Evolutionary conservation across 2,888 invertebrate species (phyloP), one percentile per base, ranked within the genome.

Genomic region (Falcaria lacertinaria): DNA sequence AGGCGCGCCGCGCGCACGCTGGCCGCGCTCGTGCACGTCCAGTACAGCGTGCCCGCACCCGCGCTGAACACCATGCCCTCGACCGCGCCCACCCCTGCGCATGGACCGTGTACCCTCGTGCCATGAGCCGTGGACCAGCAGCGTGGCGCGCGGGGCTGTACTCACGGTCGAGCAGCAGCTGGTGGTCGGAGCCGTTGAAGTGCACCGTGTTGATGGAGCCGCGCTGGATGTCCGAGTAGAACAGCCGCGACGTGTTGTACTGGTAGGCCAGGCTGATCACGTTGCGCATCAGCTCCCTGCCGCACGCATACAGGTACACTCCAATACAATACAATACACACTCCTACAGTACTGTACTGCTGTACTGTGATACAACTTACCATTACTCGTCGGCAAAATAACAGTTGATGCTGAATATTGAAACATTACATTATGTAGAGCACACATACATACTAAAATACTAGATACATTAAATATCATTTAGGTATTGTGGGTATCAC

Each of bases 151-250:
- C n/a, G 35, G 15, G 3, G 28, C 0, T 5, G 8, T 25, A 74
- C 92, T 89, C 73, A 93, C 93, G 91, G 60, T 92, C 91, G 7
- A 95, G 91, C 50, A 96, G 85, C 33, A 93, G 91, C 32, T 86
- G 86, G 79, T 96, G 95, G 0, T 91, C 91, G 22, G 91, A 90
- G 38, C 96, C 96, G 83, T 97, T 94, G 82, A 96, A 97, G 70
- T 90, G 90, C 37, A 96, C 96, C 25, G 92, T 91, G 82, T 95
- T 94, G 67, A 97, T 96, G 55, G 95, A 93, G 44, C 96, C 96
- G 66, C 94, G 90, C 74, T 96, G 96, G 50, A 97, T 96, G 80
- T 97, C 97, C 0, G 97, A 97, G 86, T 96, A 97, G 87, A 95
- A 97, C 39, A 97, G 86, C 39, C 92, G 85, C 56, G 92, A 90